Evolutionary conservation across 1,140 invertebrate genomes (phyloP), one percentile per base, ranked within the genome.

Genomic region (Ylistrum balloti): DNA sequence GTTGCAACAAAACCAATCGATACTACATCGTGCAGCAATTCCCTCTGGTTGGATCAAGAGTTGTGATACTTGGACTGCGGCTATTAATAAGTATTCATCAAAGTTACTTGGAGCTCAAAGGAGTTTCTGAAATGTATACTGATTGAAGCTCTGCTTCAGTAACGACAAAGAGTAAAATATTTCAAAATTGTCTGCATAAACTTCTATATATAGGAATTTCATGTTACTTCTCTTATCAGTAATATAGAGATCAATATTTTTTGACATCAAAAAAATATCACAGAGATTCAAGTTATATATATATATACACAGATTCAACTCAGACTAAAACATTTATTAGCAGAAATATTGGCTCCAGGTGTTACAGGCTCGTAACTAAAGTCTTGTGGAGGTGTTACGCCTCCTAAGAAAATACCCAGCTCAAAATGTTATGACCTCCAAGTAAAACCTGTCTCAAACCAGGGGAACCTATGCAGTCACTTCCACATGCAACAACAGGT

Each of bases 401-500:
- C 56, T n/a, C 56, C 56, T 74, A 74, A 1, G 28, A n/a, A 74
- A 74, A 74, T 28, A 74, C 56, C 56, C n/a, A 74, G 56, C 56
- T 74, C n/a, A 28, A 28, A 74, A n/a, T 28, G 56, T 74, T n/a
- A 74, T 11, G n/a, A 74, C 56, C 56, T n/a, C 56, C 1, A 74
- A n/a, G 35, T 7, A 74, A 74, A 74, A 1, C 56, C 56, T 5
- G 7, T 17, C 17, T 45, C 7, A 45, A 45, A 1, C 41, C 17
- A 13, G 45, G 17, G 56, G n/a, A 74, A 74, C 22, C 56, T 74
- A 1, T 5, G 22, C 56, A 74, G n/a, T 74, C 56, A 74, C 22
- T 28, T 17, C n/a, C 56, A 74, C 56, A 74, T 74, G 56, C 56
- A 74, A 74, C 56, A 74, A 74, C 56, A 74, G 56, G 56, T 74